Conservation (phyloP, 2,797 vertebrate species). For the Pachyuromys duprasi region DNA sequence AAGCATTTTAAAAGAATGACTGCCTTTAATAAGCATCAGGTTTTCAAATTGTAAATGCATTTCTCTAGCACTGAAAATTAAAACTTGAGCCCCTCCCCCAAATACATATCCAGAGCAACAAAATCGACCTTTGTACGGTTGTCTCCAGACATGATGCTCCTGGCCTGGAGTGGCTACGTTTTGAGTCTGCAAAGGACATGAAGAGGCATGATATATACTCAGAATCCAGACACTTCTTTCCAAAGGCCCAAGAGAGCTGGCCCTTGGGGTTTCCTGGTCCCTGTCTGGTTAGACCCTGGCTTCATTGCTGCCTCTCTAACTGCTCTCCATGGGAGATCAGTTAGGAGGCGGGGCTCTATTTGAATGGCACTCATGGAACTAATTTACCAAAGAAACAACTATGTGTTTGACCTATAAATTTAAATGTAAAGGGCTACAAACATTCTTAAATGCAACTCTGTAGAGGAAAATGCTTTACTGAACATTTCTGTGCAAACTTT, state of each 20-base stretch:
- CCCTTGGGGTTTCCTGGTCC: not conserved
- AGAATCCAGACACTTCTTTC: not conserved
- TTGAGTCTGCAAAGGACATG: not conserved
- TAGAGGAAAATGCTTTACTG: constrained; percentile 78
- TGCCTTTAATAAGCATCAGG: constrained; percentile 31
- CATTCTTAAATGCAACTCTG: constrained; percentile 78
- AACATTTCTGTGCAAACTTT: constrained; percentile 81
- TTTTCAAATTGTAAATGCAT: constrained; percentile 57
- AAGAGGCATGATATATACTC: not conserved
- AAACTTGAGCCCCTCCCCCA: constrained; percentile 10
- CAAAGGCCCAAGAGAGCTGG: not conserved
- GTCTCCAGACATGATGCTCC: not conserved
- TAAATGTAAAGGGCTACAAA: constrained; percentile 80
- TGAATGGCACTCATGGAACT: constrained; percentile 64
- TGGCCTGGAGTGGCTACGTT: not conserved
- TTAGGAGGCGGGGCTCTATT: not conserved
- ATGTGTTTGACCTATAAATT: not conserved
- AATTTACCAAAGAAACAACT: constrained; percentile 59
- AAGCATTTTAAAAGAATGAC: constrained; percentile 32
- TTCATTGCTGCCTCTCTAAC: not conserved
- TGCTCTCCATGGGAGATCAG: not conserved
- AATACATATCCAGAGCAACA: constrained; percentile 43
- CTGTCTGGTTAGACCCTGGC: not conserved
- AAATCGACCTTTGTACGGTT: constrained; percentile 25
- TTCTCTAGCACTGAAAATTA: constrained; percentile 39